Evolutionary conservation across 2,797 vertebrate species (phyloP).

Genomic region (Nyctalus aviator): DNA sequence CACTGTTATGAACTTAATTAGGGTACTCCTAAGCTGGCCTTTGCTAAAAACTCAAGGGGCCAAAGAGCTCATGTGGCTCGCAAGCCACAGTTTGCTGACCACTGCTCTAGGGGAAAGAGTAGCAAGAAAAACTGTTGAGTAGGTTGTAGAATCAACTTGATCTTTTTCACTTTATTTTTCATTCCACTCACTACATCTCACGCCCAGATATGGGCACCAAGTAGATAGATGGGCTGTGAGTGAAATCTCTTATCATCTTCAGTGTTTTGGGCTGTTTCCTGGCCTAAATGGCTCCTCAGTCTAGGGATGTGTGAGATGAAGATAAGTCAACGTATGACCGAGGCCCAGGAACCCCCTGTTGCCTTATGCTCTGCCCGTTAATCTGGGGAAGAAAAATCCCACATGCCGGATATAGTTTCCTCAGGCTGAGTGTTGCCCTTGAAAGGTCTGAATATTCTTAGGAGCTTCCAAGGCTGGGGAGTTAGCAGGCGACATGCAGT

Average conservation of each 20-base stretch:
- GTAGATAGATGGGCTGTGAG: background rate
- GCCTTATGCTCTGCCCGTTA: background rate
- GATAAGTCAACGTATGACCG: background rate
- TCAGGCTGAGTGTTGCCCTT: background rate
- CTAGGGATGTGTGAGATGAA: background rate
- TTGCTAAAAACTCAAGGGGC: no score
- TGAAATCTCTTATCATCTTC: background rate
- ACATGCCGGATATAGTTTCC: background rate
- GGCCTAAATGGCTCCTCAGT: background rate
- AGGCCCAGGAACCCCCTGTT: background rate
- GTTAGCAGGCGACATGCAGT: background rate
- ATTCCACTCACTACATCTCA: background rate
- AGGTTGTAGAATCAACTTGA: background rate
- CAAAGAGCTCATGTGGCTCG: no score
- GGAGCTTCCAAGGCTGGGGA: background rate
- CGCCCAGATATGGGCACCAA: background rate
- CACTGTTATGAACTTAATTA: no score
- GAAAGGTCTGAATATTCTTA: slow-evolving; percentile 3
- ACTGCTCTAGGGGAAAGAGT: background rate
- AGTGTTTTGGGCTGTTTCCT: background rate
- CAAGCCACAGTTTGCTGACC: no score
- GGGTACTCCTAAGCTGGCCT: no score
- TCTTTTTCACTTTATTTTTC: background rate
- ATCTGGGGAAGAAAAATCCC: background rate
- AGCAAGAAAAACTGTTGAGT: background rate